Evolutionary conservation across 2,113 vertebrate species (phyloP).

Genomic region (Misgurnus mizolepis): DNA sequence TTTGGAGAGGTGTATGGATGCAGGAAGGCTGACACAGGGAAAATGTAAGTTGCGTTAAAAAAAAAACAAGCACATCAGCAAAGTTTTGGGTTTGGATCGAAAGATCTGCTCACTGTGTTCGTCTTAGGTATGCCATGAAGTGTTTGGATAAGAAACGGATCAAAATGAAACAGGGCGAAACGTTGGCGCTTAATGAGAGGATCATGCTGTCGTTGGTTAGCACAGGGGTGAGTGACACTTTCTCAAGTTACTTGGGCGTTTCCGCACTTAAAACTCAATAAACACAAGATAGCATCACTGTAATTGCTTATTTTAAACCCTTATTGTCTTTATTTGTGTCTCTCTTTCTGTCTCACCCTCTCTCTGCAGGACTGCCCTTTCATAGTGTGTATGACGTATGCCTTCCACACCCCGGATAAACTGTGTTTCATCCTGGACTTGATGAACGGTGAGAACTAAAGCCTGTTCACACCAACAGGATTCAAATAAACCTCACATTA

Average conservation of each 20-base stretch:
- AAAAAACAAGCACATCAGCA: neutral
- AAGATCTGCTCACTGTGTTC: neutral
- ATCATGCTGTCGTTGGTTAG: slow-evolving; percentile 98
- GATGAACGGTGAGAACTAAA: slow-evolving; percentile 88
- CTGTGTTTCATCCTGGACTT: slow-evolving; percentile 98
- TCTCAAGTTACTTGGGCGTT: neutral
- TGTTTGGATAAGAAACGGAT: slow-evolving; percentile 99
- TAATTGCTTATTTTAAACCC: neutral
- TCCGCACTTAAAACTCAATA: neutral
- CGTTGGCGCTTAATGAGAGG: slow-evolving; percentile 93
- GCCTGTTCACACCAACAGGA: too few species aligned
- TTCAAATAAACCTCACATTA: too few species aligned
- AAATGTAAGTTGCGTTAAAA: slow-evolving; percentile 83
- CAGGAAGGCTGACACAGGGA: slow-evolving; percentile 98
- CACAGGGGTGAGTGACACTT: slow-evolving; percentile 87
- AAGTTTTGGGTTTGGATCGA: neutral
- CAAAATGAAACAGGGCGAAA: slow-evolving; percentile 99
- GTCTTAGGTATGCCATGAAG: slow-evolving; percentile 96
- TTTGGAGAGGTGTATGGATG: slow-evolving; percentile 98
- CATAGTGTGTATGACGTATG: slow-evolving; percentile 98
- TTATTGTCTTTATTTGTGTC: neutral
- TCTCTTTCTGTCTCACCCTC: slow-evolving; percentile 7
- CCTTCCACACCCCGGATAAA: slow-evolving; percentile 98
- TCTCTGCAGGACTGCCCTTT: slow-evolving; percentile 90
- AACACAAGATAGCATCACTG: too few species aligned